Evolutionary conservation across 2,113 vertebrate genomes (phyloP).

Genomic region (Ploceus nigricollis): DNA sequence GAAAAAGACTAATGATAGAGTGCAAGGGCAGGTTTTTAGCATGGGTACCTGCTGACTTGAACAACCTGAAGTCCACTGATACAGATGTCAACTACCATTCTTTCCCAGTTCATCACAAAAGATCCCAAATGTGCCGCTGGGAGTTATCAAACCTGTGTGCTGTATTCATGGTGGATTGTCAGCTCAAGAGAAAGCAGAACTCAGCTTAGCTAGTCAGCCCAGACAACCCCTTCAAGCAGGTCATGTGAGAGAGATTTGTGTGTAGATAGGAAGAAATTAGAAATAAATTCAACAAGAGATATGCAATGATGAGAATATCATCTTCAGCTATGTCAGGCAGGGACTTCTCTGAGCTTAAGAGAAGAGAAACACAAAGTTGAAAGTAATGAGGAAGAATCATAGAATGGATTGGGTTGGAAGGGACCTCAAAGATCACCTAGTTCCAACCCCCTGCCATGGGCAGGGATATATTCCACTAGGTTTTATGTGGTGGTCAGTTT

Average conservation of each 20-base stretch:
- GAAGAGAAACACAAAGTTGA: neutral
- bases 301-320: neutral
- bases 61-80: neutral
- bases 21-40: fast-evolving
- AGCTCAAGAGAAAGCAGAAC: neutral
- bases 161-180: neutral
- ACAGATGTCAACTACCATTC: neutral
- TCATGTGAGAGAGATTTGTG: neutral
- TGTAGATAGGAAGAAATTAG: neutral
- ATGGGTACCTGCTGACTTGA: neutral
- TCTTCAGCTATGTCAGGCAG: neutral
- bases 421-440: neutral
- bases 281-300: neutral
- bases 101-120: neutral
- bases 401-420: neutral
- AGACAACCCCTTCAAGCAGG: neutral
- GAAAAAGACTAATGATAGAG: neutral
- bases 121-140: neutral
- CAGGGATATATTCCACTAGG: neutral
- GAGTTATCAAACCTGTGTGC: neutral
- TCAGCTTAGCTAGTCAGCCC: neutral
- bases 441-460: neutral
- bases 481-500: neutral
- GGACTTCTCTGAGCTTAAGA: neutral
- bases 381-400: neutral